Conservation (phyloP, 2,888 invertebrate genomes). For the Eilema griseolum region DNA sequence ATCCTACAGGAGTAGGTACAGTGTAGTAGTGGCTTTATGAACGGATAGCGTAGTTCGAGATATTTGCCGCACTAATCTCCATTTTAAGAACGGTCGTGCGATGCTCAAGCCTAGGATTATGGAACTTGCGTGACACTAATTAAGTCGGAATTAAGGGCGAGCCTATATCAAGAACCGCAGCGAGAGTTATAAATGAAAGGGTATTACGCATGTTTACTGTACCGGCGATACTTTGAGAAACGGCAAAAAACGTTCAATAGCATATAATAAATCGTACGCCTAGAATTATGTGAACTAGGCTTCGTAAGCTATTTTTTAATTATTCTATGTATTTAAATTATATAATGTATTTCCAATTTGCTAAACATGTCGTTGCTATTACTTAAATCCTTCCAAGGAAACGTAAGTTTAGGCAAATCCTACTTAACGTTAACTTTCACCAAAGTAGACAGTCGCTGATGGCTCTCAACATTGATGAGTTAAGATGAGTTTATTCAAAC, state of each 20-base stretch:
- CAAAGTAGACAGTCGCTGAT: conserved; percentile 84
- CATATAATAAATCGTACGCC: conserved; percentile 29
- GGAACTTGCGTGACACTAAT: conserved; percentile 87
- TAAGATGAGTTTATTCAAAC: conserved; percentile 81
- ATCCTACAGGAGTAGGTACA: conserved; percentile 42
- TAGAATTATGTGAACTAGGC: conserved; percentile 27
- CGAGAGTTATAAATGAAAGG: conserved; percentile 85
- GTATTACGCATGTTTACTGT: conserved; percentile 80
- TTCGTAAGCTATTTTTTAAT: conserved; percentile 18
- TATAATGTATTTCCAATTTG: conserved; percentile 50
- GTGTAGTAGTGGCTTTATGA: conserved; percentile 74
- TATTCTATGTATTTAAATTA: conserved; percentile 35
- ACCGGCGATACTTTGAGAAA: conserved; percentile 61
- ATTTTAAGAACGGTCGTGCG: conserved; percentile 86
- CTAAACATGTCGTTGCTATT: conserved; percentile 72
- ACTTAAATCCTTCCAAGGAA: conserved; percentile 80
- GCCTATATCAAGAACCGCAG: conserved; percentile 84
- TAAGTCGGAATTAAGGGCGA: conserved; percentile 85
- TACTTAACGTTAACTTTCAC: conserved; percentile 82
- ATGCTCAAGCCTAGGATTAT: conserved; percentile 85
- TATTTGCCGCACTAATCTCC: conserved; percentile 85
- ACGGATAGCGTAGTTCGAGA: conserved; percentile 83
- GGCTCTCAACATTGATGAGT: conserved; percentile 80
- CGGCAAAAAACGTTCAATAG: conserved; percentile 56
- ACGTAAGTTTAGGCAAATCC: conserved; percentile 82